Conservation (phyloP, 2,797 vertebrate genomes). For the Staurois parvus region DNA sequence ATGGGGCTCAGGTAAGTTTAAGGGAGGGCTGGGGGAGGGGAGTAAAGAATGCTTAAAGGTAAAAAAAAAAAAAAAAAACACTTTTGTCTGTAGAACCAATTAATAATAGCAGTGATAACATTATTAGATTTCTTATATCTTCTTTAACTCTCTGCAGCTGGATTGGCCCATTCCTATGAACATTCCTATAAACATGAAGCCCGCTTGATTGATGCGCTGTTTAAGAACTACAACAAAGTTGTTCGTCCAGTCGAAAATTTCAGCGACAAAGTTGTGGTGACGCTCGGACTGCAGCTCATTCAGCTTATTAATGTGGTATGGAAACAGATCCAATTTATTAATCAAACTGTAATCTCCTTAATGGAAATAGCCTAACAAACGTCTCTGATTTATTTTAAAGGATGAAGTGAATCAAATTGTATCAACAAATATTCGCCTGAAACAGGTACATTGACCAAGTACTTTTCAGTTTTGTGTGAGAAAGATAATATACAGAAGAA, state of each 20-base stretch:
- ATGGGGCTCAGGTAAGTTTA: no score
- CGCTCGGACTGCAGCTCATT: slow-evolving; percentile 92
- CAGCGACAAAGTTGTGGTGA: slow-evolving; percentile 82
- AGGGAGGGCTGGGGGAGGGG: no score
- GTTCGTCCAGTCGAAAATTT: slow-evolving; percentile 90
- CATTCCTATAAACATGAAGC: slow-evolving; percentile 86
- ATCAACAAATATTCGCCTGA: slow-evolving; percentile 90
- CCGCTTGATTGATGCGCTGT: slow-evolving; percentile 83
- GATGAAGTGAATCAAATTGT: slow-evolving; percentile 98
- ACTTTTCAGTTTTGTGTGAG: not conserved
- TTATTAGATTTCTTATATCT: not conserved
- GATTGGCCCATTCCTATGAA: slow-evolving; percentile 76
- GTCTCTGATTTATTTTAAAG: slow-evolving; percentile 70
- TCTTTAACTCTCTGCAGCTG: slow-evolving; percentile 65
- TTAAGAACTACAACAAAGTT: slow-evolving; percentile 87
- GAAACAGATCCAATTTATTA: not conserved
- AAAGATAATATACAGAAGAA: not conserved
- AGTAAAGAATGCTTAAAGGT: no score
- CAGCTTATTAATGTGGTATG: slow-evolving; percentile 96
- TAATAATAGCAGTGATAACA: no score
- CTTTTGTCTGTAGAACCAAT: no score
- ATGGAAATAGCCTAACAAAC: slow-evolving; percentile 19
- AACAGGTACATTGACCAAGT: slow-evolving; percentile 79
- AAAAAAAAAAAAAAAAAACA: no score
- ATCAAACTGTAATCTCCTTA: not conserved